Base-by-base conservation (phyloP, 2,797 vertebrate species). In the Megalops cyprinoides region DNA sequence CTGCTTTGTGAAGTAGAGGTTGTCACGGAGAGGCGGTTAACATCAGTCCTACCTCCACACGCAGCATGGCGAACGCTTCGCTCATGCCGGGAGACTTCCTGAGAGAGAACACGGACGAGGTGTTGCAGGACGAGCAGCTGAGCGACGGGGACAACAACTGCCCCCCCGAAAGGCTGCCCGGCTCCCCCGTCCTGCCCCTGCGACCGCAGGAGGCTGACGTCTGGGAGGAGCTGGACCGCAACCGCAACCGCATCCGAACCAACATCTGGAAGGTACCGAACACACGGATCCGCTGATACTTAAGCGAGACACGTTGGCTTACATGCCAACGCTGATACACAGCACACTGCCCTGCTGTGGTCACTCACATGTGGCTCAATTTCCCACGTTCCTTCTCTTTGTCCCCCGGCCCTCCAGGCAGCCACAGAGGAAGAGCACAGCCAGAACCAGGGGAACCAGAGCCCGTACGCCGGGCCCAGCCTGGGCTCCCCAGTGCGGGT, bases 31-130 rank as follows among this genome's bases (percentile, higher is more conserved):
- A n/a, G n/a, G n/a, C n/a, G n/a, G n/a, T 53, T 53, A 53, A 53
- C 9, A 10, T 48, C 46, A 48, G 46, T 48, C 46, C 46, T 46
- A 4, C 46, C 46, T 48, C 46, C 10, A 20, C 10, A 53, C 7
- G 44, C 91, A 99, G 98, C 69, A 97, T 99, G 96, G 97, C 97
- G 44, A 99, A 99, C 83, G 97, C 97, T 37, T 99, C 98, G 25
- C 91, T 97, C 76, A 96, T 99, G 87, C 97, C 96, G n/a, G 98
- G 97, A 77, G 98, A 99, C 88, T 89, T 97, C 60, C 84, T 96
- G 92, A 94, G 96, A 88, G 98, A 99, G 93, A 99, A 99, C 91
- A 99, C 98, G 23, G 97, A 99, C 76, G 98, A 99, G 84, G 98
- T 99, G 20, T 95, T 99, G 89, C 97, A 97, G 90, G 98, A 98